Base-by-base conservation (phyloP, 2,888 invertebrate species). In the Ernsta delagoae region DNA sequence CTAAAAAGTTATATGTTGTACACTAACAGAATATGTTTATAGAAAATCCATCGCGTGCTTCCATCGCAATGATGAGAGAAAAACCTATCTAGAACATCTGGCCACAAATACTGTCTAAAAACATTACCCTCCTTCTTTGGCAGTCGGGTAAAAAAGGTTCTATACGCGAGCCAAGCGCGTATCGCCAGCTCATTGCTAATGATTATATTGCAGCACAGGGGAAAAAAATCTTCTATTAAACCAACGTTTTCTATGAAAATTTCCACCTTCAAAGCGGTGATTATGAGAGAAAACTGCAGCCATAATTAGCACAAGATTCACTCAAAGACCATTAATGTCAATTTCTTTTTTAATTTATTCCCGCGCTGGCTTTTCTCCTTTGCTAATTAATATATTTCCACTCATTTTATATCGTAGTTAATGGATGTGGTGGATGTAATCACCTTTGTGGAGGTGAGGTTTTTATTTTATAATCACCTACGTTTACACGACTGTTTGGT, bases 321-420 rank as follows among this genome's bases (percentile, higher is more conserved):
- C 72, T 73, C 70, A 70, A 64, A 65, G 60, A 67, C 70, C 70
- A 59, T 72, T 73, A 73, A 70, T 64, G 72, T 71, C 70, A 70
- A 61, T 71, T 73, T 65, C 65, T 65, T 70, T 41, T 72, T 65
- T 72, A 71, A 73, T 73, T 71, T 73, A 71, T 70, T 68, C 53
- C 48, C 6, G 16, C 34, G 8, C 34, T 24, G 24, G 56, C 61
- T 34, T 56, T 61, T 36, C 8, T 56, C 11, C 34, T 12, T 45
- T 45, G 60, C 61, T 45, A 62, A 53, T 53, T 62, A 24, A 41
- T 61, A 61, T 61, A 62, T 62, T 53, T 62, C 50, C 34, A 34
- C 34, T 36, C 5, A 11, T 57, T 59, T 43, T 24, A 39, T 36
- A 36, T 7, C 16, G 16, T 16, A 41, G 48, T 24, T 24, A 50